Conservation (phyloP, 2,888 invertebrate genomes). For the Aphodius granarius region DNA sequence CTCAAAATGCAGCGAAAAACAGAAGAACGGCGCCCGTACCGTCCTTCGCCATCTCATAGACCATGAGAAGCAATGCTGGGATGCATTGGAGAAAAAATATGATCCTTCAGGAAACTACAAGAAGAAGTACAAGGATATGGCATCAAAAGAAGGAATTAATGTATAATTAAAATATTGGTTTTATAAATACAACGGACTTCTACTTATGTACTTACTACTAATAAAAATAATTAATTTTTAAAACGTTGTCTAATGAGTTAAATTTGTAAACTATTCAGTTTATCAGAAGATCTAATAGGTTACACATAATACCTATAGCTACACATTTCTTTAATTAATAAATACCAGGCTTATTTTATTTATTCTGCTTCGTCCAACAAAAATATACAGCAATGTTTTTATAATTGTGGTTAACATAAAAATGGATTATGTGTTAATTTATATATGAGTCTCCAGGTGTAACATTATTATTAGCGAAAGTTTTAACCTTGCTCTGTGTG, state of each 20-base stretch:
- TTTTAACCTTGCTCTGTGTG: background rate
- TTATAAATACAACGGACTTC: no score
- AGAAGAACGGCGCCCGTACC: conserved; percentile 61
- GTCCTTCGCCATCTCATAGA: conserved; percentile 65
- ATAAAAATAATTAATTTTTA: no score
- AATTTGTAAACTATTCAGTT: no score
- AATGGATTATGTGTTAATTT: background rate
- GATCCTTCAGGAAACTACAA: conserved; percentile 66
- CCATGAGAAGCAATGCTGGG: conserved; percentile 63
- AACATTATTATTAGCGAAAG: background rate
- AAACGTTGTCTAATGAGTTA: no score
- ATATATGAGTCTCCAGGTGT: background rate
- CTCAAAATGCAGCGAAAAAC: conserved; percentile 63
- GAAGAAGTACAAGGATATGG: conserved; percentile 56
- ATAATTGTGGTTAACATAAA: background rate
- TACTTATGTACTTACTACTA: no score
- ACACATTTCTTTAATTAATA: background rate
- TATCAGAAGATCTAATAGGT: no score
- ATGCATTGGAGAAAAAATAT: conserved; percentile 61
- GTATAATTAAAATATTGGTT: no score
- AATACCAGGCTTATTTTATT: background rate
- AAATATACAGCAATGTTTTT: background rate
- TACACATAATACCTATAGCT: no score
- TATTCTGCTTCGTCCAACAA: background rate
- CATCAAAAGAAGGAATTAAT: background rate